Evolutionary conservation across 2,113 vertebrate genomes (phyloP).

Genomic region (Misgurnus anguillicaudatus): DNA sequence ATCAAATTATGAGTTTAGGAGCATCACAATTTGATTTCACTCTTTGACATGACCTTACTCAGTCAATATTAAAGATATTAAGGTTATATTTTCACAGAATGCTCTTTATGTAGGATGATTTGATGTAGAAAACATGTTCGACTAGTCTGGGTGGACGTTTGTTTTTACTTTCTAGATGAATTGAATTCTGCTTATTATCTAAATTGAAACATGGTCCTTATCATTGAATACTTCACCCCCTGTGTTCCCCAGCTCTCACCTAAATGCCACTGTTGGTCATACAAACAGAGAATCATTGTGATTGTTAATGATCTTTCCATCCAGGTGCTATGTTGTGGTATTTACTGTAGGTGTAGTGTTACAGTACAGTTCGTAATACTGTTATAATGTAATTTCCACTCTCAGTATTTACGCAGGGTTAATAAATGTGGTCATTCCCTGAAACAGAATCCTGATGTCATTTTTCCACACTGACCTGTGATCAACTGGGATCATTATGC

Average conservation of each 20-base stretch:
- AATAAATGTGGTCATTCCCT: constrained; percentile 33
- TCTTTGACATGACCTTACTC: no score
- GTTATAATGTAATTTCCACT: constrained; percentile 35
- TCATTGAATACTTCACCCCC: background rate
- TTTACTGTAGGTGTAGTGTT: background rate
- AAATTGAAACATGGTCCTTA: constrained; percentile 31
- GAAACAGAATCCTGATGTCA: constrained; percentile 32
- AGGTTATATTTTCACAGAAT: no score
- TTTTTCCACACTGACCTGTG: constrained; percentile 23
- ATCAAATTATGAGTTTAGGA: no score
- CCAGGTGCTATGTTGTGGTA: background rate
- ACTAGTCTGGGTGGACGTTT: background rate
- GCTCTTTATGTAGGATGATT: no score
- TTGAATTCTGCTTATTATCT: constrained; percentile 1
- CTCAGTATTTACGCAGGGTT: constrained; percentile 25
- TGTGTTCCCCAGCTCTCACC: background rate
- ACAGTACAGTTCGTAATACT: background rate
- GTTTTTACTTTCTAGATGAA: background rate
- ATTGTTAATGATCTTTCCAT: constrained; percentile 40
- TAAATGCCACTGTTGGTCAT: constrained; percentile 12
- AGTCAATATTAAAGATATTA: no score
- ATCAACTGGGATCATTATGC: background rate
- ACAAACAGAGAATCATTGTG: constrained; percentile 30
- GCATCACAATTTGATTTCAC: no score
- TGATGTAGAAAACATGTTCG: no score